Base-by-base conservation (phyloP, 1,140 invertebrate species). In the Ectropis grisescens region DNA sequence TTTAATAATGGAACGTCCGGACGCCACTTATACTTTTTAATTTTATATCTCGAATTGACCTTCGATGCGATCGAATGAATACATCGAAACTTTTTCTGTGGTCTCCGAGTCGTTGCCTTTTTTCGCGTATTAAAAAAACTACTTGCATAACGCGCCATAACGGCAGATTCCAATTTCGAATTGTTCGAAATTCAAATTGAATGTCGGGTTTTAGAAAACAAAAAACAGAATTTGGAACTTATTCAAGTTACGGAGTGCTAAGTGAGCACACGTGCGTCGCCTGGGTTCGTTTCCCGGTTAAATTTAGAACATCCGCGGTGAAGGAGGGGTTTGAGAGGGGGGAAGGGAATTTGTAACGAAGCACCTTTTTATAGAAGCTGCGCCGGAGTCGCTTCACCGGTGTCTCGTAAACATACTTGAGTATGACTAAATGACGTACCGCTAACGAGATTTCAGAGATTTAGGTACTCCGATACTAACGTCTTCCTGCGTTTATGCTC, bases 11-110 rank as follows among this genome's bases (percentile, higher is more conserved):
- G 37, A 55, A 58, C 57, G 66, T 58, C 55, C 55, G 65, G 48
- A 60, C 52, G 55, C 60, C 61, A 59, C 54, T 80, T 80, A 76
- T 72, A 76, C 71, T 79, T 79, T 76, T 79, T 74, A 79, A 76
- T 79, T 74, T 70, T 70, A 66, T 68, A 69, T 69, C 62, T 59
- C 57, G 58, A 61, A 22, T 59, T 68, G 71, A 75, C 70, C 74
- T 79, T 79, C 69, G 65, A 60, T 64, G 49, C 60, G 65, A 48
- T 56, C 53, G 50, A 58, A 62, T 68, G 62, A 60, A 76, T 72
- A 67, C 51, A 48, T 66, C 48, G 55, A 45, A 51, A 52, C 50
- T 66, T 68, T 67, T 72, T 55, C 48, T 49, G 41, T 35, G 37
- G 24, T 48, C 44, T 54, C 51, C 45, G 37, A 26, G 13, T 28